phyloP scores from a whole-genome alignment of 2,113 vertebrate genomes.

The Pteruthius melanotis region DNA sequence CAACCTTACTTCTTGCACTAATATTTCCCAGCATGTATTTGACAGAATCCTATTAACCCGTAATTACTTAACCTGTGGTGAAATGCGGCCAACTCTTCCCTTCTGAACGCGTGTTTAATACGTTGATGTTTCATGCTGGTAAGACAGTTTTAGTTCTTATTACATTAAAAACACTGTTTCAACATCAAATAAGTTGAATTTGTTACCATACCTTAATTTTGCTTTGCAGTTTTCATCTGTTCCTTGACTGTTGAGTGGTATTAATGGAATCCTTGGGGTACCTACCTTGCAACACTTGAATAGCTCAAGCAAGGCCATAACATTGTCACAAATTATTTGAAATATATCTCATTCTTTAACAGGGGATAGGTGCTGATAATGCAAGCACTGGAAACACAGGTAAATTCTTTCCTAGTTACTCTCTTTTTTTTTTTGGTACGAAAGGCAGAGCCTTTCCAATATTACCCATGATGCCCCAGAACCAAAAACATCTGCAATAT shows the following conservation, averaged over 20 bases:
- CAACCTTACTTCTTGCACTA: background rate
- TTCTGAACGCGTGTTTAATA: background rate
- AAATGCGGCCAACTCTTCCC: background rate
- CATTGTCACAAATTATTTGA: background rate
- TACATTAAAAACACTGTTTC: background rate
- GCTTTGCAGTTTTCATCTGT: background rate
- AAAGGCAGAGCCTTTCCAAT: background rate
- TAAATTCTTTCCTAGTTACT: background rate
- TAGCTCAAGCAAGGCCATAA: background rate
- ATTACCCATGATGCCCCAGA: slow-evolving; percentile 16
- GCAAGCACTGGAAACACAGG: background rate
- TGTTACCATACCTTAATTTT: background rate
- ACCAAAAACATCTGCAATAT: slow-evolving; percentile 46
- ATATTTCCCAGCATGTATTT: background rate
- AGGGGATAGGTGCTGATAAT: background rate
- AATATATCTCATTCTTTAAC: background rate
- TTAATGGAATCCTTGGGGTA: background rate
- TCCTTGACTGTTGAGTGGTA: background rate
- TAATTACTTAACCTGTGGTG: background rate
- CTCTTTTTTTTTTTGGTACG: background rate
- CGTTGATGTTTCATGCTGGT: fast-evolving
- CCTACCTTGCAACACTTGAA: background rate
- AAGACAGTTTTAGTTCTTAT: background rate
- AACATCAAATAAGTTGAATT: background rate
- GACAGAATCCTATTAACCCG: background rate